These are phyloP conservation scores for Crenichthys baileyi DNA, from an alignment of 2,797 vertebrate genomes.

Conservation along the genomic window DNA sequence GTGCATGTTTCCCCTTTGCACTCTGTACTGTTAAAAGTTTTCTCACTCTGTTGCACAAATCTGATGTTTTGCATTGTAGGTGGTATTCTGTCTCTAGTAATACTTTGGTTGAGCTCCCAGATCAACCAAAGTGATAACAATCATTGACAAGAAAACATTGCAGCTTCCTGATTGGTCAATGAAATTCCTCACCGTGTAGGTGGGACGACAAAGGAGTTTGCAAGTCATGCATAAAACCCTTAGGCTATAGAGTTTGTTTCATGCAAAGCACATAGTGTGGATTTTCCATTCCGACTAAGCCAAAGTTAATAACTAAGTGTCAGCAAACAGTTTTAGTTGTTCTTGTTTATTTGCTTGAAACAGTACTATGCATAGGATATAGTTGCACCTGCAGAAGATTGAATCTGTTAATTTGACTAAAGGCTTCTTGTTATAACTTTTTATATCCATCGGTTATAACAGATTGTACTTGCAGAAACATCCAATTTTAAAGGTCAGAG, in stretches of 20 bases:
- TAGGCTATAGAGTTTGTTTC: neutral
- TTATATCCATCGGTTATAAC: conserved; percentile 20
- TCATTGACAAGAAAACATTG: neutral
- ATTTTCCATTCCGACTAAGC: neutral
- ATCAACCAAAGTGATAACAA: neutral
- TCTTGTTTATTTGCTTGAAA: neutral
- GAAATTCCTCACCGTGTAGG: neutral
- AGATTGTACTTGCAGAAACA: conserved; percentile 44
- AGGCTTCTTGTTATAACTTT: conserved; percentile 18
- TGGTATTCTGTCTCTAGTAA: neutral
- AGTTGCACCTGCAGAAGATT: neutral
- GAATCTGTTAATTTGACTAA: conserved; percentile 13
- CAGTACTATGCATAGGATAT: neutral
- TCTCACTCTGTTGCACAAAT: neutral
- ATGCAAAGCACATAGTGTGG: neutral
- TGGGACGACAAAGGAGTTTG: neutral
- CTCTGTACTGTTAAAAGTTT: conserved; percentile 14
- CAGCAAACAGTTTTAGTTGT: neutral
- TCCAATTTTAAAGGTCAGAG: conserved; percentile 70
- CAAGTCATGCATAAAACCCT: neutral
- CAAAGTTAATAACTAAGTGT: neutral
- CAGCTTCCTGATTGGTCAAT: neutral
- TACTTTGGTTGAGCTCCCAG: neutral
- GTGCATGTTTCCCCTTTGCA: neutral
- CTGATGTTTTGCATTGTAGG: neutral